Base-by-base conservation (phyloP, 1,140 invertebrate species). In the Drosophila azteca region DNA sequence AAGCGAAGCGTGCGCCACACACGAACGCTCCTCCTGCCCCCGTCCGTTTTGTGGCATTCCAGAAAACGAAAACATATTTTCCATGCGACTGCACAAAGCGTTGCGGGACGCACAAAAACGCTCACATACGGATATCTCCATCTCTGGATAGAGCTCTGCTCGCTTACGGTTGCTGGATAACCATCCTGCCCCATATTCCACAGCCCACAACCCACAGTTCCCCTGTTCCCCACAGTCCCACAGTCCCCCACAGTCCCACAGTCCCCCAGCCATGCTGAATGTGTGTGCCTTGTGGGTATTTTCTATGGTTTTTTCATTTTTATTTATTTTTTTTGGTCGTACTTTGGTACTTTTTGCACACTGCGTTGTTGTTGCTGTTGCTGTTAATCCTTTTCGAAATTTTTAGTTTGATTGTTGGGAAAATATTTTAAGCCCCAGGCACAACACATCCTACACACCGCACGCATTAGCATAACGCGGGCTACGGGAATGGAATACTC, bases 11-110 rank as follows among this genome's bases (percentile, higher is more conserved):
- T 82, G 79, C 44, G 39, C 35, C 55, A 43, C 54, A 69, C 64
- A 68, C 57, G 69, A 76, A 53, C 57, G 31, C 26, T 53, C 54
- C 26, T 44, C 9, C 58, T 6, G 9, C 48, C 51, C 51, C 43
- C 29, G 17, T n/a, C 51, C 45, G 8, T 51, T 50, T 46, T 83
- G 70, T 79, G 80, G 75, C 62, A 85, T 84, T 85, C 81, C 81
- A 77, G 73, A 77, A 69, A 85, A 85, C 67, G 81, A 85, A 85
- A 85, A 85, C 81, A 85, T 85, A 85, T 85, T 85, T 85, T 81
- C 81, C 81, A 85, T 85, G 74, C 74, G 81, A 85, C 73, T 70
- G 81, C 81, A 85, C 82, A 85, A 85, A 85, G 81, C 77, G 75
- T 72, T 68, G 67, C 67, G 60, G 76, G 65, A 74, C 65, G 64